A percentile compares a stretch with the other conserved stretches of the same genome.
These are phyloP conservation scores for Ctenosaura bakeri DNA, from an alignment of 2,797 vertebrate genomes.

Conservation along the genomic window DNA sequence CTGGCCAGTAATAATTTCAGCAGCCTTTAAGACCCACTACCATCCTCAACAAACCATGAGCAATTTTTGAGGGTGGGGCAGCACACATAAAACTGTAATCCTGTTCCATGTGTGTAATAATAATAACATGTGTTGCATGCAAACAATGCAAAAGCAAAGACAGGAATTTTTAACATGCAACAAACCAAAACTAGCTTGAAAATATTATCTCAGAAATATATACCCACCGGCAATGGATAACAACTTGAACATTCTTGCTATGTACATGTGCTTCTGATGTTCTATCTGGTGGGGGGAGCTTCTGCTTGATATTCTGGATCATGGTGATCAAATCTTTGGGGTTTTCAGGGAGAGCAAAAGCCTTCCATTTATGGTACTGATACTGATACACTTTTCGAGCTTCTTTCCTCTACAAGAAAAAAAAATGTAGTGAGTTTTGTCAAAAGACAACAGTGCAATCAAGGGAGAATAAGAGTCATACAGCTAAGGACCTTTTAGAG, in stretches of 20 bases:
- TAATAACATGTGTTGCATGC: neutral
- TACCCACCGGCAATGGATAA: conserved; percentile 91
- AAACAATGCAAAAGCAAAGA: neutral
- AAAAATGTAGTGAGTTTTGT: neutral
- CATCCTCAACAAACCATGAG: neutral
- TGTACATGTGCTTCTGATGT: conserved; percentile 61
- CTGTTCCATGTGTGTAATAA: neutral
- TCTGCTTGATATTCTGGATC: conserved; percentile 84
- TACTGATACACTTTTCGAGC: conserved; percentile 86
- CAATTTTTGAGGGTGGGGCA: neutral
- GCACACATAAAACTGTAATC: neutral
- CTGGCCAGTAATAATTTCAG: neutral
- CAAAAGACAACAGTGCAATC: conserved; percentile 18
- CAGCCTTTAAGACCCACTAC: neutral
- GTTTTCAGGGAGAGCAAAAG: conserved; percentile 81
- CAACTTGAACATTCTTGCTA: conserved; percentile 73
- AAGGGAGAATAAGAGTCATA: accelerated
- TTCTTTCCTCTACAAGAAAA: conserved; percentile 88
- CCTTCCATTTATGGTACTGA: conserved; percentile 89
- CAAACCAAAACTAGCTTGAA: conserved; percentile 10
- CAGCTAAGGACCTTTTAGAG: neutral
- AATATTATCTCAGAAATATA: neutral
- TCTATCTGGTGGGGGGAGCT: conserved; percentile 63
- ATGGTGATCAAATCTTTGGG: conserved; percentile 85
- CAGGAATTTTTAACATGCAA: neutral